Evolutionary conservation across 2,888 invertebrate genomes (phyloP).

Genomic region (Parelbella ahira): DNA sequence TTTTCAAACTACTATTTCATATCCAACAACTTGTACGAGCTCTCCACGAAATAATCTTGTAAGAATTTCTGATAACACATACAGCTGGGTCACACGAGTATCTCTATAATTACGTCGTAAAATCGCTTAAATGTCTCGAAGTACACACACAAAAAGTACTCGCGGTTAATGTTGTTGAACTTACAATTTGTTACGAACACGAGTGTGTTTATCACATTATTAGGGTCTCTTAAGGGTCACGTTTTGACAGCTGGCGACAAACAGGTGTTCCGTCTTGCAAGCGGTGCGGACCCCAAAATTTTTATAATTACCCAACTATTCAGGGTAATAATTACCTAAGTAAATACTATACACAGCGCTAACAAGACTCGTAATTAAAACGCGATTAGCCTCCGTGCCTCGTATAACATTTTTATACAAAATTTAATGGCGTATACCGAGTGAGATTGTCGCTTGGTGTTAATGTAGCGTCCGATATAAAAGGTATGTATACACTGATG

Average conservation of each 20-base stretch:
- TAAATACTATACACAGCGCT: constrained; percentile 44
- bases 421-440: constrained; percentile 1
- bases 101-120: too few relatives aligned
- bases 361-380: constrained; percentile 54
- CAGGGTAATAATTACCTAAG: constrained; percentile 53
- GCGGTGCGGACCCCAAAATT: constrained; percentile 41
- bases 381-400: constrained; percentile 39
- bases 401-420: constrained; percentile 7
- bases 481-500: too few relatives aligned
- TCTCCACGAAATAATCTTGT: too few relatives aligned
- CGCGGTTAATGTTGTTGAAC: constrained; percentile 12
- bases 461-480: too few relatives aligned
- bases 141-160: too few relatives aligned
- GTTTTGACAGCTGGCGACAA: constrained; percentile 41
- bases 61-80: too few relatives aligned
- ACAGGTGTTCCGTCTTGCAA: constrained; percentile 46
- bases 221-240: constrained; percentile 43
- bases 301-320: constrained; percentile 49
- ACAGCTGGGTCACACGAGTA: too few relatives aligned
- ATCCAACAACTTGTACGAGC: too few relatives aligned
- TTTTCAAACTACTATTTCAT: too few relatives aligned
- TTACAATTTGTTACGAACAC: constrained; percentile 16
- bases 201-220: constrained; percentile 35
- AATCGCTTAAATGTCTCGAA: too few relatives aligned
- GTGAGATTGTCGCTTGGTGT: too few relatives aligned